Base-by-base conservation (phyloP, 2,888 invertebrate species). In the Tuberolachnus salignus region DNA sequence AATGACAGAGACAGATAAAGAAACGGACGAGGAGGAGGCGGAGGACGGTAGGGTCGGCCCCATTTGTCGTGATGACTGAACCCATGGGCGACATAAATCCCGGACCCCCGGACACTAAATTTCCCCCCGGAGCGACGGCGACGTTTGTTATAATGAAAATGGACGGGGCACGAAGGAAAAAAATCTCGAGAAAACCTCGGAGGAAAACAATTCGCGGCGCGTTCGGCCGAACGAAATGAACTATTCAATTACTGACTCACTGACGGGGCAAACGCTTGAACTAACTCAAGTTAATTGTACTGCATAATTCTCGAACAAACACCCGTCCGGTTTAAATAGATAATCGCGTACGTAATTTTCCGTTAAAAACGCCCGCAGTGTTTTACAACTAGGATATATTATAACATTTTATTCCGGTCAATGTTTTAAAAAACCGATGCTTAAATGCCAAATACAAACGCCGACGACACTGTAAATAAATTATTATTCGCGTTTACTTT, bases 81-180 rank as follows among this genome's bases (percentile, higher is more conserved):
- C 75, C 66, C 66, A n/a, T 3, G 66, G 75, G 57, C 26, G 55
- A 75, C 64, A 57, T 75, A 67, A 46, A 75, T 75, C 66, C 46
- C 57, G 9, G 42, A 16, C 44, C 26, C n/a, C 26, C n/a, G n/a
- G 26, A 44, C 66, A n/a, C 44, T 57, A 67, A 64, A 67, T 75
- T 75, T 67, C 23, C 53, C 53, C 10, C n/a, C 1, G 49, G 10
- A 61, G 44, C 53, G 16, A 21, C 16, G 23, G 53, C 16, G 23
- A 63, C 73, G 19, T 63, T 74, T 64, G 64, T 64, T 64, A 44
- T 64, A 42, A 53, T 53, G 11, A 70, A 70, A 46, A 57, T 4
- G 9, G 42, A 64, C 21, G 34, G 44, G 21, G 55, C 34, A 34
- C 34, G n/a, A n/a, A n/a, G n/a, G n/a, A n/a, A n/a, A n/a, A n/a